Conservation (phyloP, 2,888 invertebrate species). For the Diploptera punctata region DNA sequence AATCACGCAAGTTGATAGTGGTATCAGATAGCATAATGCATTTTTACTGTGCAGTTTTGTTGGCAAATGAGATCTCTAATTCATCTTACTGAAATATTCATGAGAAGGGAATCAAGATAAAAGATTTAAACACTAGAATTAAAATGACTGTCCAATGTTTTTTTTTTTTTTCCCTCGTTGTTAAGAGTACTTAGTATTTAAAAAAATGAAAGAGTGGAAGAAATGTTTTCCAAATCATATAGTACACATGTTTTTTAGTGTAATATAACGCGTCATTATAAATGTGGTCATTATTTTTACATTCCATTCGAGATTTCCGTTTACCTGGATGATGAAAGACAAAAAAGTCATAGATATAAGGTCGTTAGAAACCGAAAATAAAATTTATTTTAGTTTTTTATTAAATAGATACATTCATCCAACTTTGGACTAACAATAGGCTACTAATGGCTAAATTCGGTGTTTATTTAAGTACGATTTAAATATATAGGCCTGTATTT, state of each 20-base stretch:
- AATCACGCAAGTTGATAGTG: constrained; percentile 17
- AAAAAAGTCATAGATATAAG: too few species aligned
- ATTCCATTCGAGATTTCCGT: too few species aligned
- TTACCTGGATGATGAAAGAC: too few species aligned
- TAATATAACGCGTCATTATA: constrained; percentile 12
- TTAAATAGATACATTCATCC: too few species aligned
- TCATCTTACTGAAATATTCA: constrained; percentile 29
- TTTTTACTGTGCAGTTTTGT: constrained; percentile 28
- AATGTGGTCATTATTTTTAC: neutral
- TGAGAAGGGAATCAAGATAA: constrained; percentile 20
- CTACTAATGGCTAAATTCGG: too few species aligned
- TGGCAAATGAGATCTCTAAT: constrained; percentile 21
- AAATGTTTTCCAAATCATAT: constrained; percentile 13
- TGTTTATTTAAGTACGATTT: too few species aligned
- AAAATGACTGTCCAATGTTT: constrained; percentile 2
- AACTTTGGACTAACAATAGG: too few species aligned
- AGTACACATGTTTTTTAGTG: constrained; percentile 9
- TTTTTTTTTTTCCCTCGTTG: neutral
- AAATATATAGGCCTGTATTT: too few species aligned
- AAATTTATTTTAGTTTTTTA: too few species aligned
- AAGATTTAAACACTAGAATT: constrained; percentile 26
- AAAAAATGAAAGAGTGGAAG: neutral
- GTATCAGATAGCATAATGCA: constrained; percentile 13
- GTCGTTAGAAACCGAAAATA: too few species aligned
- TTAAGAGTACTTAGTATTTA: neutral